Percentiles rank a stretch among this genome's conserved stretches.
Evolutionary conservation across 2,797 vertebrate species (phyloP).

Genomic region (Ciconia nigra): DNA sequence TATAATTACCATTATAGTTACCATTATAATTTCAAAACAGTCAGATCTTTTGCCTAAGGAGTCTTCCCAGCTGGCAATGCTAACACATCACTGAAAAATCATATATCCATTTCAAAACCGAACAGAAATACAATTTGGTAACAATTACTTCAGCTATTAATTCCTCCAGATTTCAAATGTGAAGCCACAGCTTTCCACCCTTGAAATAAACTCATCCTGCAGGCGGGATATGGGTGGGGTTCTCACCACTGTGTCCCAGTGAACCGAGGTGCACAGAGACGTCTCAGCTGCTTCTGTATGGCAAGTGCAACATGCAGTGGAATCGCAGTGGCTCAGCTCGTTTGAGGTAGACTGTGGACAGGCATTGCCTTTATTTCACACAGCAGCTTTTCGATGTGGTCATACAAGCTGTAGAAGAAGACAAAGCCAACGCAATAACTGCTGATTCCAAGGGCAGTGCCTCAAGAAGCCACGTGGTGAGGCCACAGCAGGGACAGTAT

Average conservation of each 20-base stretch:
- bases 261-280: neutral
- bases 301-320: neutral
- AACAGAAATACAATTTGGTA: neutral
- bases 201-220: neutral
- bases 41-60: neutral
- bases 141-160: neutral
- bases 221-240: neutral
- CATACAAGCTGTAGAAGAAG: neutral
- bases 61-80: neutral
- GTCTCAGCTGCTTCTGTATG: neutral
- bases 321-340: neutral
- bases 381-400: neutral
- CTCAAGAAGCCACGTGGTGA: neutral
- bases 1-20: no score
- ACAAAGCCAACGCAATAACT: neutral
- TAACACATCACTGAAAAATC: neutral
- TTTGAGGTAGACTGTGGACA: neutral
- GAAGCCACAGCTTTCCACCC: neutral
- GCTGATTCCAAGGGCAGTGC: neutral
- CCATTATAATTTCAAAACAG: neutral
- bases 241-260: neutral
- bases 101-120: neutral
- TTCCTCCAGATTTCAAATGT: neutral
- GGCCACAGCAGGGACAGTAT: neutral
- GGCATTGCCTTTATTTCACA: neutral